Evolutionary conservation across 2,888 invertebrate genomes (phyloP).

Genomic region (Chrysolina americana): DNA sequence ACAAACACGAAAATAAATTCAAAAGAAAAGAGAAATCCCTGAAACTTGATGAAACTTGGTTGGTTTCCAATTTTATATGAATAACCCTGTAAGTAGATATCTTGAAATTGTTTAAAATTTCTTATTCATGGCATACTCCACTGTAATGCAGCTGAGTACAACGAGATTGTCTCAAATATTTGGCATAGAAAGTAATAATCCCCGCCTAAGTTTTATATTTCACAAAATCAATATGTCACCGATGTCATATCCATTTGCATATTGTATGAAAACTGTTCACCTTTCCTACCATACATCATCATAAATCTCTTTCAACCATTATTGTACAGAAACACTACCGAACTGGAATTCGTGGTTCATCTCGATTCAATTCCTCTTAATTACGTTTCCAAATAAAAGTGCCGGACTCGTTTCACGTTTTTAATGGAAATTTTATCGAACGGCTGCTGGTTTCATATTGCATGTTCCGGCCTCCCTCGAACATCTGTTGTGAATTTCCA

Average conservation of each 20-base stretch:
- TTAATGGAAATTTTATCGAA: slow-evolving; percentile 21
- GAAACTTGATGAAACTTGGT: no score
- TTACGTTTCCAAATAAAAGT: slow-evolving; percentile 16
- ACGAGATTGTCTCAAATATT: no score
- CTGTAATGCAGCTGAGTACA: no score
- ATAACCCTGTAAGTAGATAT: no score
- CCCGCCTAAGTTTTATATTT: no score
- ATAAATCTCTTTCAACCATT: not conserved
- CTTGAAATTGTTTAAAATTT: no score
- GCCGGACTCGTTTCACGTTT: slow-evolving; percentile 1
- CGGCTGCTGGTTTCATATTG: slow-evolving; percentile 12
- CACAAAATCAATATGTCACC: no score
- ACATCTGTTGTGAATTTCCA: slow-evolving; percentile 20
- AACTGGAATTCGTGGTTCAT: not conserved
- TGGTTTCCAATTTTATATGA: no score
- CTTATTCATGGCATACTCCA: no score
- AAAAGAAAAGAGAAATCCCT: no score
- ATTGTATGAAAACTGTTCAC: not conserved
- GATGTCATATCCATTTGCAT: not conserved
- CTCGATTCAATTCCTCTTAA: slow-evolving; percentile 10
- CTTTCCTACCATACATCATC: not conserved
- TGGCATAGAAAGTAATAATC: no score
- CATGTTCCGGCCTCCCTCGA: not conserved
- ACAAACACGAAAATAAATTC: no score
- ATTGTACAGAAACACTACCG: not conserved